These are phyloP conservation scores for Phymastichus coffea DNA, from an alignment of 1,140 invertebrate genomes.

Conservation along the genomic window DNA sequence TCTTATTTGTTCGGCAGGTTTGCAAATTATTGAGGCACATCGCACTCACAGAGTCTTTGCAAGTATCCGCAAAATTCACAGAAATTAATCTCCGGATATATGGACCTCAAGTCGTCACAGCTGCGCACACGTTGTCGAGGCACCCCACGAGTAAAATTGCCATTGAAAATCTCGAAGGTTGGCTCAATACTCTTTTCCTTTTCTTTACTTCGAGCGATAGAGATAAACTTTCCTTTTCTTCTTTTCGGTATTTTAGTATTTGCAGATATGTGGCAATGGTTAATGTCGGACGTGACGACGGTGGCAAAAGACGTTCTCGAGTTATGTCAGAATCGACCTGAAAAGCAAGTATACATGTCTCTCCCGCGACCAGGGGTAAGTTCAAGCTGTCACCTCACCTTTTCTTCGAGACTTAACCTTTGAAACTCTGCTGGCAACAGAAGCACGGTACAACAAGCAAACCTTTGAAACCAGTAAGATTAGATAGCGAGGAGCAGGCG, in stretches of 20 bases:
- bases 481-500: constrained; percentile 94
- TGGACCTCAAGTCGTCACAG: constrained; percentile 91
- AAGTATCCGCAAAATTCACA: constrained; percentile 93
- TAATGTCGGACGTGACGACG: constrained; percentile 83
- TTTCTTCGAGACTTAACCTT: background rate
- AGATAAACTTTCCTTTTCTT: too few species aligned
- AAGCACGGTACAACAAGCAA: constrained; percentile 96
- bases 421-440: constrained; percentile 54
- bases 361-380: constrained; percentile 90
- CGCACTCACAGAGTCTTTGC: constrained; percentile 87
- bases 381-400: constrained; percentile 32
- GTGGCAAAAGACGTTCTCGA: constrained; percentile 90
- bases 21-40: constrained; percentile 96
- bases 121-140: constrained; percentile 86
- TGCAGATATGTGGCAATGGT: constrained; percentile 94
- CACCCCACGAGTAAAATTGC: constrained; percentile 94
- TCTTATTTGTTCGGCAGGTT: too few species aligned
- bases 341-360: constrained; percentile 92
- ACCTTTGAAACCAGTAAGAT: constrained; percentile 84
- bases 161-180: constrained; percentile 91
- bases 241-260: constrained; percentile 80
- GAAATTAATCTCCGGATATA: constrained; percentile 93
- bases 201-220: too few species aligned
- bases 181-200: too few species aligned
- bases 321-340: constrained; percentile 72